These are phyloP conservation scores for Aricia artaxerxes DNA, from an alignment of 2,888 invertebrate species.

Conservation along the genomic window DNA sequence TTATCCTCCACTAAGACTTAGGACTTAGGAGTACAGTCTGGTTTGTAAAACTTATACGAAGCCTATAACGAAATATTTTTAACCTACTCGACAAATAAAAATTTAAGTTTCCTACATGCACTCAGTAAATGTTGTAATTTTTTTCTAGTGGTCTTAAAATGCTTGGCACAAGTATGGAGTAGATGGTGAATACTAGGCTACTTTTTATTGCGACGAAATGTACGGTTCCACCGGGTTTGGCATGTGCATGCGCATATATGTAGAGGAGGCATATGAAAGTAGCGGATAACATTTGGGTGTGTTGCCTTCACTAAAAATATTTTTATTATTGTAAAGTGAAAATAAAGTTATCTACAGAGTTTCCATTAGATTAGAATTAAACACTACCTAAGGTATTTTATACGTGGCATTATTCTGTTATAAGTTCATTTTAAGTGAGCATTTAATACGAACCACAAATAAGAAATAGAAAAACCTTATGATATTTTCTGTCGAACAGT, in stretches of 20 bases:
- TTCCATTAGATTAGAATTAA: not conserved
- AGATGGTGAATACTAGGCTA: too few species aligned
- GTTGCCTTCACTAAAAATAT: not conserved
- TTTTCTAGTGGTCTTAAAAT: too few species aligned
- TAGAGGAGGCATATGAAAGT: too few species aligned
- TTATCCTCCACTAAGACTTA: not conserved
- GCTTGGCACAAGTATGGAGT: too few species aligned
- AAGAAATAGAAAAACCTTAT: not conserved
- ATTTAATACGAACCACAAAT: not conserved
- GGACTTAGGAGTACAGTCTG: too few species aligned
- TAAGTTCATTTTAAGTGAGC: slow-evolving; percentile 4
- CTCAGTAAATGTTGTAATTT: too few species aligned
- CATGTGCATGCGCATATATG: too few species aligned
- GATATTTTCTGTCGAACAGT: not conserved
- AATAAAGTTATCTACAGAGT: not conserved
- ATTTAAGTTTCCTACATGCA: too few species aligned
- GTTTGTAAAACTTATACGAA: too few species aligned
- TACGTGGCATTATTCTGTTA: slow-evolving; percentile 21
- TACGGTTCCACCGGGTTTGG: not conserved
- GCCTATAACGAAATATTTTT: too few species aligned
- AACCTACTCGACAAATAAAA: too few species aligned
- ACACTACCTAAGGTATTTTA: not conserved
- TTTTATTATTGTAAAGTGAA: not conserved
- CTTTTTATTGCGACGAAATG: not conserved
- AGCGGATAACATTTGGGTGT: not conserved